Percentiles rank a stretch among this genome's conserved stretches.
Evolutionary conservation across 2,113 vertebrate genomes (phyloP).

Genomic region (Heteronetta atricapilla): DNA sequence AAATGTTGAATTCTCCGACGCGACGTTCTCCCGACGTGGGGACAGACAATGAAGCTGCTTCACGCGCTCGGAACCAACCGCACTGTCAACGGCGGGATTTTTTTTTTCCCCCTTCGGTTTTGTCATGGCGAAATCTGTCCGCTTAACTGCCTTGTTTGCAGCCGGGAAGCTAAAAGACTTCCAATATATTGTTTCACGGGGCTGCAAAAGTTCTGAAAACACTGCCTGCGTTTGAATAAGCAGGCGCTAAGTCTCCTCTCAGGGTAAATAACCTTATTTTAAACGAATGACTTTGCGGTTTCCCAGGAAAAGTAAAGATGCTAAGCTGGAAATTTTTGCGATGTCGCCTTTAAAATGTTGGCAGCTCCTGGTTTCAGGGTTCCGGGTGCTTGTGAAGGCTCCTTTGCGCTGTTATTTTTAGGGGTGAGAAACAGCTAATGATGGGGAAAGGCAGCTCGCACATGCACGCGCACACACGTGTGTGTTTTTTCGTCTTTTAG

Average conservation of each 20-base stretch:
- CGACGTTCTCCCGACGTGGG: not conserved
- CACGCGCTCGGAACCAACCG: not conserved
- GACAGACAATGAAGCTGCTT: not conserved
- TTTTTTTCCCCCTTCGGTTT: not conserved
- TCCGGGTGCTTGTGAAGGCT: not conserved
- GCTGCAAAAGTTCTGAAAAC: not conserved
- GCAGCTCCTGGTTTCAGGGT: not conserved
- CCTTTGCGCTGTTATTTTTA: conserved; percentile 34
- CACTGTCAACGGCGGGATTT: not conserved
- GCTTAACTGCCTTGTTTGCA: not conserved
- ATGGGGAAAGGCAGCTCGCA: conserved; percentile 12
- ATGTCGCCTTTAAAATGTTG: not conserved
- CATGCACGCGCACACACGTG: not conserved
- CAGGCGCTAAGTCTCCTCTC: not conserved
- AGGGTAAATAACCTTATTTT: not conserved
- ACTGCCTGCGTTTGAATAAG: not conserved
- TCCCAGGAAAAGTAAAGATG: not conserved
- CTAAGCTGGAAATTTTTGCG: not conserved
- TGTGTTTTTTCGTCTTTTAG: conserved; percentile 72
- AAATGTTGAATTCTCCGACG: not conserved
- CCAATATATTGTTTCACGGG: not conserved
- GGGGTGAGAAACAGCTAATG: conserved; percentile 13
- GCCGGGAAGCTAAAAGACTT: not conserved
- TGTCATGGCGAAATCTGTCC: not conserved
- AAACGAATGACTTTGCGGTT: not conserved